Percentiles rank a stretch among this genome's conserved stretches.
phyloP scores from a whole-genome alignment of 1,140 invertebrate genomes.

The Homalodisca vitripennis region DNA sequence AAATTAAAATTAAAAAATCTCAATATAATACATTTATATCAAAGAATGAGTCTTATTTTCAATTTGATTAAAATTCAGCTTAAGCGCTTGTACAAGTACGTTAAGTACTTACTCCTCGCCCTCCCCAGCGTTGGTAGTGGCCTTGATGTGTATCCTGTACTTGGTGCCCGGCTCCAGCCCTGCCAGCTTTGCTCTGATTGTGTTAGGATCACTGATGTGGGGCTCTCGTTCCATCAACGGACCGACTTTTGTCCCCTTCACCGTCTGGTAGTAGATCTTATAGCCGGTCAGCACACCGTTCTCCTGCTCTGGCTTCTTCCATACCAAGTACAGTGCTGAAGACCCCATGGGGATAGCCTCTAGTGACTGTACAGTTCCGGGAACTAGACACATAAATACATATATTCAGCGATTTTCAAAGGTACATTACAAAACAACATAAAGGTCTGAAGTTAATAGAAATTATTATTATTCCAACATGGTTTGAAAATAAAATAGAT shows the following conservation, averaged over 20 bases:
- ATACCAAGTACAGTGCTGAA: slow-evolving; percentile 82
- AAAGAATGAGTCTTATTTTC: too few species aligned
- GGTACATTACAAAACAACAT: too few species aligned
- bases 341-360: slow-evolving; percentile 85
- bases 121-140: slow-evolving; percentile 79
- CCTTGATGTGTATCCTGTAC: slow-evolving; percentile 82
- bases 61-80: too few species aligned
- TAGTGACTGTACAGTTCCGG: slow-evolving; percentile 82
- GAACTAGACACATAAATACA: slow-evolving; percentile 54
- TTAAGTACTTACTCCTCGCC: slow-evolving; percentile 64
- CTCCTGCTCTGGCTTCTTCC: slow-evolving; percentile 89
- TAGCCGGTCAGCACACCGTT: slow-evolving; percentile 94
- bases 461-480: too few species aligned
- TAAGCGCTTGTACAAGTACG: too few species aligned
- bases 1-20: too few species aligned
- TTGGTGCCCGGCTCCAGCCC: slow-evolving; percentile 81
- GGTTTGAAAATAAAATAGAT: too few species aligned
- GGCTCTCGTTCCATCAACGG: slow-evolving; percentile 69
- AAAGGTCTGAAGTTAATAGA: too few species aligned
- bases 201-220: slow-evolving; percentile 71
- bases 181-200: slow-evolving; percentile 79
- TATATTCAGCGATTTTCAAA: too few species aligned
- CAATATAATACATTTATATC: too few species aligned
- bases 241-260: slow-evolving; percentile 68
- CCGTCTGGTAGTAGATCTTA: slow-evolving; percentile 84